phyloP scores from a whole-genome alignment of 2,797 vertebrate genomes.

The Okamejei kenojei region DNA sequence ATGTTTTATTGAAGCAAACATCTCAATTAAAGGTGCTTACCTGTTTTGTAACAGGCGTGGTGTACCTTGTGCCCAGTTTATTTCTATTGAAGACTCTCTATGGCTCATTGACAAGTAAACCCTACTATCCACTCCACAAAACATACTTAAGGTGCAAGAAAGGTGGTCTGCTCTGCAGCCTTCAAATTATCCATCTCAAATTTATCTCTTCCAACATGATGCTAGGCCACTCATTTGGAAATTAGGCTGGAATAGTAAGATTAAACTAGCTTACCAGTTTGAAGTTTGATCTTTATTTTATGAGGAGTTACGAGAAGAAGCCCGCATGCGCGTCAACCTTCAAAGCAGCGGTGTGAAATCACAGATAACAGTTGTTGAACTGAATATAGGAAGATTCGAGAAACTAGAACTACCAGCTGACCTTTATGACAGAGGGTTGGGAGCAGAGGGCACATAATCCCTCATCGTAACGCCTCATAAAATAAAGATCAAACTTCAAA shows the following conservation, averaged over 20 bases:
- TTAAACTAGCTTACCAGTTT: too few relatives aligned
- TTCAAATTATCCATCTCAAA: background rate
- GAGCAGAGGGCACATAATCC: too few relatives aligned
- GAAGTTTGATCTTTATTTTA: too few relatives aligned
- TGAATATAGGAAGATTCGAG: too few relatives aligned
- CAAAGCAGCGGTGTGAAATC: too few relatives aligned
- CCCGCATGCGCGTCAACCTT: too few relatives aligned
- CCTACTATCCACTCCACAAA: background rate
- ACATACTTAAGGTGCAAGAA: background rate
- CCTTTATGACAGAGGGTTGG: too few relatives aligned
- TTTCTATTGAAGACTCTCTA: background rate
- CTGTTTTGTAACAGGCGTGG: background rate
- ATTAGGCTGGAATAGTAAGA: background rate
- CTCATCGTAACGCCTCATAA: too few relatives aligned
- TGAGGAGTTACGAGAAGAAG: too few relatives aligned
- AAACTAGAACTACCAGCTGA: too few relatives aligned
- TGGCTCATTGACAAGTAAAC: background rate
- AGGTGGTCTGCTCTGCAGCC: background rate
- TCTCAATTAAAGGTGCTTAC: background rate
- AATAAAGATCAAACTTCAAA: too few relatives aligned
- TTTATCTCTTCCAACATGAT: background rate
- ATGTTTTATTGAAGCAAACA: background rate
- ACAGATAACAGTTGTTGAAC: too few relatives aligned
- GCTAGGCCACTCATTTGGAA: background rate
- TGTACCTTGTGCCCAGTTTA: background rate